A percentile compares a stretch with the other conserved stretches of the same genome.
Conservation (phyloP, 2,797 vertebrate species). For the Lacerta agilis region DNA sequence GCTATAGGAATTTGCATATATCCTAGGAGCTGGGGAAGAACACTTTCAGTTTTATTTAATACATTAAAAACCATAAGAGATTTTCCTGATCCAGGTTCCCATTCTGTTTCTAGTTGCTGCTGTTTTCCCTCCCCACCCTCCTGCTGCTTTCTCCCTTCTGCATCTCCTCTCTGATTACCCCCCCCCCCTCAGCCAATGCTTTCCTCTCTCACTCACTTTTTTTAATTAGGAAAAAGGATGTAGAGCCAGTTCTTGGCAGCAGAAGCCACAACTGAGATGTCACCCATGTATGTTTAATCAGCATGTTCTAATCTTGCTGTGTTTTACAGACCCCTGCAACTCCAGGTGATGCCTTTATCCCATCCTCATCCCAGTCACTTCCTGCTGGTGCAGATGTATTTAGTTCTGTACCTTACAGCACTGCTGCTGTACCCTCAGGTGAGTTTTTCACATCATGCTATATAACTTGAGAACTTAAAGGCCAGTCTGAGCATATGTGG, state of each 20-base stretch:
- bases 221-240: neutral
- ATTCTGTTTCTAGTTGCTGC: no score
- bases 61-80: neutral
- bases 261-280: neutral
- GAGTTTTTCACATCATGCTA: constrained; percentile 51
- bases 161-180: neutral
- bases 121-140: neutral
- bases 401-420: constrained; percentile 89
- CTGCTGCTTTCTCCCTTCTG: neutral
- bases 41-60: constrained; percentile 11
- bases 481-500: neutral
- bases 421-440: constrained; percentile 99
- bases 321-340: constrained; percentile 92
- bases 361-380: constrained; percentile 89
- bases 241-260: constrained; percentile 20
- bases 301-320: constrained; percentile 46
- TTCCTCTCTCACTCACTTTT: neutral
- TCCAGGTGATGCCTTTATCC: constrained; percentile 96
- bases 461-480: neutral
- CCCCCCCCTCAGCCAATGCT: neutral
- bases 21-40: constrained; percentile 7
- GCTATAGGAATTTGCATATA: neutral
- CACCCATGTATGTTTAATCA: rapidly evolving
- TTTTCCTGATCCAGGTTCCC: neutral
- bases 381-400: constrained; percentile 90